Evolutionary conservation across 2,888 invertebrate species (phyloP).

Genomic region (Luperina testacea): DNA sequence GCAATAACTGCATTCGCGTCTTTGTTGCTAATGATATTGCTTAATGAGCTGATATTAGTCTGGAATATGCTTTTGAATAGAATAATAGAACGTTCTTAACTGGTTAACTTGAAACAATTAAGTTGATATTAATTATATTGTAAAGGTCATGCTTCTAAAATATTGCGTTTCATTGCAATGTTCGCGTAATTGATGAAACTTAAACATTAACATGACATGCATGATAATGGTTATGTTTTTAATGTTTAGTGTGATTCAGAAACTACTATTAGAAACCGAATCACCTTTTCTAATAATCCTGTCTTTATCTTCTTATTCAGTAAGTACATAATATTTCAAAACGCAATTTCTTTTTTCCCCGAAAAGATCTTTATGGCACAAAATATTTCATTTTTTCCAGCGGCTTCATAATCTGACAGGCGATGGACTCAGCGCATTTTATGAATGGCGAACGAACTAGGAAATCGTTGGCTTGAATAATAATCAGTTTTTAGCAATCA

Average conservation of each 20-base stretch:
- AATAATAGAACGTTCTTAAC: slow-evolving; percentile 15
- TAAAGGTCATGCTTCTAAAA: slow-evolving; percentile 3
- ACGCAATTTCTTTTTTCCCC: slow-evolving; percentile 25
- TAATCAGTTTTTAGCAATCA: slow-evolving; percentile 57
- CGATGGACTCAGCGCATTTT: slow-evolving; percentile 58
- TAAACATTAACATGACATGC: not conserved
- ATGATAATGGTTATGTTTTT: no score
- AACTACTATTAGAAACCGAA: not conserved
- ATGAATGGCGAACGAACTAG: slow-evolving; percentile 60
- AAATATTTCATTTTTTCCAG: slow-evolving; percentile 53
- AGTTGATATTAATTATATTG: not conserved
- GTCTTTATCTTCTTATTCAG: slow-evolving; percentile 17
- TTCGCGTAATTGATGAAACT: not conserved
- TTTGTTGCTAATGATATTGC: slow-evolving; percentile 32
- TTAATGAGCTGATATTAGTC: slow-evolving; percentile 14
- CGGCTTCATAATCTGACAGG: slow-evolving; percentile 57
- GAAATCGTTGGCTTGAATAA: slow-evolving; percentile 55
- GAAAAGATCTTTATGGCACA: slow-evolving; percentile 33
- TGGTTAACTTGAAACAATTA: slow-evolving; percentile 11
- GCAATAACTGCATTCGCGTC: slow-evolving; percentile 10
- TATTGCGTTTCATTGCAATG: slow-evolving; percentile 3
- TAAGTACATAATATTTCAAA: slow-evolving; percentile 30
- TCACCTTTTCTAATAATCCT: not conserved
- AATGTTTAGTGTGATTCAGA: not conserved
- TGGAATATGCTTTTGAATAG: slow-evolving; percentile 29